These are phyloP conservation scores for Philonicus albiceps DNA, from an alignment of 2,888 invertebrate genomes.

Conservation along the genomic window DNA sequence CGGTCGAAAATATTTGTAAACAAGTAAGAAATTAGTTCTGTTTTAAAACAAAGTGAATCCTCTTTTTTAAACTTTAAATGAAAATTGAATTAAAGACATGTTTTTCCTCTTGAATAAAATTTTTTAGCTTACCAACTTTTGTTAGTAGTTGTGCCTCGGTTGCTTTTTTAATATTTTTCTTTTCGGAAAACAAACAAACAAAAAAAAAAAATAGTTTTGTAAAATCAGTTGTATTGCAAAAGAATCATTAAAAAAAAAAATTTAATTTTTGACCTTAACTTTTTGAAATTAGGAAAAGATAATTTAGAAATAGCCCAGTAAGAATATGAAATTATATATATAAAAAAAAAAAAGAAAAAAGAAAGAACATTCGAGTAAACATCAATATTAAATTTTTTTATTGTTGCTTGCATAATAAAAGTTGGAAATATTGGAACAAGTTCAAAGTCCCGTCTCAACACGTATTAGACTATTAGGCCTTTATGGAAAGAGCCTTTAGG, in stretches of 20 bases:
- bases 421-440: conserved; percentile 64
- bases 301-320: neutral
- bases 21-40: neutral
- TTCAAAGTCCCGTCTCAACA: conserved; percentile 63
- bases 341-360: neutral
- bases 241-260: neutral
- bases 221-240: neutral
- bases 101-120: neutral
- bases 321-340: neutral
- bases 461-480: conserved; percentile 63
- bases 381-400: conserved; percentile 44
- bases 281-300: neutral
- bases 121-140: neutral
- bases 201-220: neutral
- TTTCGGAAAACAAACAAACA: neutral
- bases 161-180: neutral
- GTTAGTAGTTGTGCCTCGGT: neutral
- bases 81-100: neutral
- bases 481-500: conserved; percentile 63
- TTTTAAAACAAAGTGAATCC: neutral
- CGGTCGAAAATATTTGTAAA: neutral
- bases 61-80: neutral
- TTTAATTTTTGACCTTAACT: neutral
- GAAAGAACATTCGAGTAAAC: conserved; percentile 8
- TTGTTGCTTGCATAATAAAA: conserved; percentile 50